Conservation (phyloP, 2,113 vertebrate genomes). For the Scolopax mira region DNA sequence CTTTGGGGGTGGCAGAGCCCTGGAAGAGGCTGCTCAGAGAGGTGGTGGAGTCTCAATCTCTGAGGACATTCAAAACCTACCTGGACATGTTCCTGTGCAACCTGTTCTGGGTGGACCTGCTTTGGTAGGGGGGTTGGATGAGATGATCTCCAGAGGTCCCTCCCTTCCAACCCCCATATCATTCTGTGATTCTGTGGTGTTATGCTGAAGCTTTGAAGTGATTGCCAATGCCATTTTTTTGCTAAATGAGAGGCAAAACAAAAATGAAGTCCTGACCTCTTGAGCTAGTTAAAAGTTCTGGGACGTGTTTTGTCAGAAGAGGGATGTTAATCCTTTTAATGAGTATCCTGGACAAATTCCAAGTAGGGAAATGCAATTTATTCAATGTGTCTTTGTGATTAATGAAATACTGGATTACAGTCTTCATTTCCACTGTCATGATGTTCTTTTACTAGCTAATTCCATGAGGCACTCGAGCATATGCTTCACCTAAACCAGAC, state of each 20-base stretch:
- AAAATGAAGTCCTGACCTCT: not conserved
- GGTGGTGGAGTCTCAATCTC: too few species aligned
- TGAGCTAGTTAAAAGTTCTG: not conserved
- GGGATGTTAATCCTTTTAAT: constrained; percentile 8
- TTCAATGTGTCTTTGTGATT: not conserved
- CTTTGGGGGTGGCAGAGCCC: too few species aligned
- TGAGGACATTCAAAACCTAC: too few species aligned
- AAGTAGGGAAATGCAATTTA: not conserved
- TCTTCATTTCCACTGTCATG: not conserved
- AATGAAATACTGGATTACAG: not conserved
- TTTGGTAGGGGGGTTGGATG: too few species aligned
- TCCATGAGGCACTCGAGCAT: not conserved
- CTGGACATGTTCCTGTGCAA: too few species aligned
- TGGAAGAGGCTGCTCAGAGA: too few species aligned
- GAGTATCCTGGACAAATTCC: constrained; percentile 2
- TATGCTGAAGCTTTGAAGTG: not conserved
- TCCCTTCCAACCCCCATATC: too few species aligned
- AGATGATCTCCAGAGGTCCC: too few species aligned
- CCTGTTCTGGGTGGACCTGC: too few species aligned
- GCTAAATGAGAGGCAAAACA: not conserved
- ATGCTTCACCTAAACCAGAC: not conserved
- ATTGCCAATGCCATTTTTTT: not conserved
- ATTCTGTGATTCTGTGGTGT: not conserved
- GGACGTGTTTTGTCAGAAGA: not conserved
- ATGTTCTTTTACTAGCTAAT: not conserved